Evolutionary conservation across 2,888 invertebrate genomes (phyloP), one percentile per base, ranked within the genome.

Genomic region (Phaonia tiefii): DNA sequence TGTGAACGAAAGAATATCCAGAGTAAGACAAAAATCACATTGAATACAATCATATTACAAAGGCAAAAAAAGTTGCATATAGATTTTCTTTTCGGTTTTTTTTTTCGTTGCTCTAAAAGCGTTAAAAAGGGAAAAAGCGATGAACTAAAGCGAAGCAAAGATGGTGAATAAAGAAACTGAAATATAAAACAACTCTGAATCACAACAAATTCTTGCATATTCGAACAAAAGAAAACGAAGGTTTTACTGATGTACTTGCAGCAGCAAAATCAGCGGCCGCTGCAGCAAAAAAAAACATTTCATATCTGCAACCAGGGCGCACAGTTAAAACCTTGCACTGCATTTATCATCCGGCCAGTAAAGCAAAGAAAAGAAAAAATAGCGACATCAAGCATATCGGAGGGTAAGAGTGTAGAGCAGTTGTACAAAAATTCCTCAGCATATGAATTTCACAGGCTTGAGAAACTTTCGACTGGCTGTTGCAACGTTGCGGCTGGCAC

Each of bases 241-340:
- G 78, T 81, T 81, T 76, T 69, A 72, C 60, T 78, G 39, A 17
- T 44, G 49, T 22, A 67, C 20, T 15, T 11, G 20, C 22, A 72
- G 60, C 31, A n/a, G 42, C 60, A 54, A 54, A 22, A 31, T 13
- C 31, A 74, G 22, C 37, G 4, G 44, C 44, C 54, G 25, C 13
- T 1, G 20, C 75, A 69, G 65, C 71, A 77, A n/a, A n/a, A n/a
- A n/a, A n/a, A n/a, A n/a, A 70, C 67, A 49, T 56, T 67, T 26
- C 54, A 39, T 17, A 44, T 17, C 15, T 20, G 63, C 71, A 75
- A 22, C 69, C 70, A 69, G 63, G 73, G 46, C 73, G 56, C 73
- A 80, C 80, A 80, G 76, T 80, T 78, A 81, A 78, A 78, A 81
- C 75, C 78, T 81, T 81, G 81, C 81, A 81, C 81, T 81, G 81